These are phyloP conservation scores for Polydrusus cervinus DNA, from an alignment of 2,888 invertebrate species.

Conservation along the genomic window DNA sequence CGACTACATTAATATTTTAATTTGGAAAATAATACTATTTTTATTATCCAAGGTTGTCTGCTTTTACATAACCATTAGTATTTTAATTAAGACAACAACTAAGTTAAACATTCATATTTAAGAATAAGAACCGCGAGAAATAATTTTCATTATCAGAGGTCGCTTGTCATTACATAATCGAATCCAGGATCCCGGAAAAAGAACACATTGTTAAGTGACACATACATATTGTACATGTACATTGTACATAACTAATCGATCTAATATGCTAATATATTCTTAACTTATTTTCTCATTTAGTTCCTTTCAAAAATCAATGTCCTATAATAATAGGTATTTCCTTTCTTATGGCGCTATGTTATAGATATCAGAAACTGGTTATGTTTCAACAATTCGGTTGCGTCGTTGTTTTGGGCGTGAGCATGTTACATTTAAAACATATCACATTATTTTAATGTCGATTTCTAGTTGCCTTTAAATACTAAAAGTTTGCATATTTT, in stretches of 20 bases:
- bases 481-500: no score
- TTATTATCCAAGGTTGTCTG: not conserved
- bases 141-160: no score
- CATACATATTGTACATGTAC: not conserved
- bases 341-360: conserved; percentile 1
- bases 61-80: not conserved
- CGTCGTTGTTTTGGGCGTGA: not conserved
- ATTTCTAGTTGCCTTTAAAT: no score
- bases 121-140: no score
- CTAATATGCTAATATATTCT: not conserved
- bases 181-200: not conserved
- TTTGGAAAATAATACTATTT: not conserved
- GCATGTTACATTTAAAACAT: no score
- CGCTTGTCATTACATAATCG: not conserved
- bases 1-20: no score
- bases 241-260: not conserved
- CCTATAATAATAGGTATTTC: not conserved
- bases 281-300: not conserved
- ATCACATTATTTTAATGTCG: no score
- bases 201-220: conserved; percentile 14
- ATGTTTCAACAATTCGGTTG: not conserved
- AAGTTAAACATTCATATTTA: no score
- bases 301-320: not conserved
- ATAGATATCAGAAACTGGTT: not conserved
- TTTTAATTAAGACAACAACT: no score